These are phyloP conservation scores for Pseudochaenichthys georgianus DNA, from an alignment of 2,797 vertebrate species.

Conservation along the genomic window DNA sequence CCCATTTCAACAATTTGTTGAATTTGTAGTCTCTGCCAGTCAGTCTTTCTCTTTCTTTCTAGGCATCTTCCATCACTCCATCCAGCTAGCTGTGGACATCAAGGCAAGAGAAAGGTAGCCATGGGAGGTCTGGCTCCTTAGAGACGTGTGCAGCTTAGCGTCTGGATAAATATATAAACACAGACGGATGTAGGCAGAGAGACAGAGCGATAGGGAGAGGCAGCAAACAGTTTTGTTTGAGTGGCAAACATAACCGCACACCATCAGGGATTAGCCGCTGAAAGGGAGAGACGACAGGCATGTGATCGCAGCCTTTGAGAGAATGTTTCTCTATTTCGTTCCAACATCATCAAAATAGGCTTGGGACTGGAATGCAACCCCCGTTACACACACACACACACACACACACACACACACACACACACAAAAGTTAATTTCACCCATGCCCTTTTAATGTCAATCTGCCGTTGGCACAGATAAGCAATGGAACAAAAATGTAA, in stretches of 20 bases:
- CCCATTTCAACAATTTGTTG: constrained; percentile 9
- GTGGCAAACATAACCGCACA: constrained; percentile 44
- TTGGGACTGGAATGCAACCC: constrained; percentile 43
- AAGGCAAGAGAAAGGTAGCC: constrained; percentile 14
- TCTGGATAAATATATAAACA: constrained; percentile 10
- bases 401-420: constrained; percentile 25
- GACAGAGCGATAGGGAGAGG: constrained; percentile 24
- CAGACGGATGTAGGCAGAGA: constrained; percentile 26
- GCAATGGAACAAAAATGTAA: constrained; percentile 13
- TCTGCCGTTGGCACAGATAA: constrained; percentile 61
- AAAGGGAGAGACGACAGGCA: constrained; percentile 63
- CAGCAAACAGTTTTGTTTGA: constrained; percentile 51
- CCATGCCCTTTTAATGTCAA: constrained; percentile 69
- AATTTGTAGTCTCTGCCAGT: not conserved
- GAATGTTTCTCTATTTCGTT: constrained; percentile 58
- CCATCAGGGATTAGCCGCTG: constrained; percentile 66
- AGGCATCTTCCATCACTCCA: constrained; percentile 11
- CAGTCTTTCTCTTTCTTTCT: constrained; percentile 3
- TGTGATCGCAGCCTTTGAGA: constrained; percentile 65
- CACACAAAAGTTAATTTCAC: constrained; percentile 66
- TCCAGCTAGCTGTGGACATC: constrained; percentile 29
- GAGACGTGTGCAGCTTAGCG: constrained; percentile 31
- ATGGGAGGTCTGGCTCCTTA: constrained; percentile 26
- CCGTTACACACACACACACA: too few relatives aligned
- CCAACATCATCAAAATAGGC: constrained; percentile 56